Evolutionary conservation across 1,140 invertebrate species (phyloP).

Genomic region (Penaeus chinensis): DNA sequence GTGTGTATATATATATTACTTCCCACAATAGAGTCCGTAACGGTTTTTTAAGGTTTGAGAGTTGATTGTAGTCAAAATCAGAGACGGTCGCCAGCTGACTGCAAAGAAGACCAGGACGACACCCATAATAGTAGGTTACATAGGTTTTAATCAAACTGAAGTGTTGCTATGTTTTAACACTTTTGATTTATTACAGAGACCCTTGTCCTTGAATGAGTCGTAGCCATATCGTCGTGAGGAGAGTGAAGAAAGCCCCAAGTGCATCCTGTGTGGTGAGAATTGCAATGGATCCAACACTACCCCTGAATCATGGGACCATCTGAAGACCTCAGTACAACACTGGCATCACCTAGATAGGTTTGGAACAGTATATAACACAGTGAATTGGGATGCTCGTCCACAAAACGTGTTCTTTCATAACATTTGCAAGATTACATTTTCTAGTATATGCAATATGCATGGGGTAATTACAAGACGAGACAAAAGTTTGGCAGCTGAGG

Average conservation of each 20-base stretch:
- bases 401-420: slow-evolving; percentile 24
- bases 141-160: slow-evolving; percentile 21
- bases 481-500: slow-evolving; percentile 17
- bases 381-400: slow-evolving; percentile 24
- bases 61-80: slow-evolving; percentile 17
- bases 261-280: too few species aligned
- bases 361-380: slow-evolving; percentile 24
- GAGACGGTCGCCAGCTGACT: slow-evolving; percentile 4
- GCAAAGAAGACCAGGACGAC: neutral
- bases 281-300: too few species aligned
- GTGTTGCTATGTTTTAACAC: slow-evolving; percentile 6
- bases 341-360: slow-evolving; percentile 14
- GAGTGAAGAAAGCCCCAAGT: slow-evolving; percentile 21
- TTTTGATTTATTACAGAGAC: slow-evolving; percentile 27
- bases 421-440: slow-evolving; percentile 8
- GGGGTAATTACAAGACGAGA: neutral
- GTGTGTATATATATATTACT: too few species aligned
- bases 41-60: too few species aligned
- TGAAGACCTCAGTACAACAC: too few species aligned
- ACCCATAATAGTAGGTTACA: slow-evolving; percentile 14
- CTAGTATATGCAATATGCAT: neutral
- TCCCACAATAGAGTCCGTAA: too few species aligned
- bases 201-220: neutral
- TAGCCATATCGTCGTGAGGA: slow-evolving; percentile 20
- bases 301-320: too few species aligned